Base-by-base conservation (phyloP, 2,113 vertebrate species). In the Heloderma charlesbogerti region DNA sequence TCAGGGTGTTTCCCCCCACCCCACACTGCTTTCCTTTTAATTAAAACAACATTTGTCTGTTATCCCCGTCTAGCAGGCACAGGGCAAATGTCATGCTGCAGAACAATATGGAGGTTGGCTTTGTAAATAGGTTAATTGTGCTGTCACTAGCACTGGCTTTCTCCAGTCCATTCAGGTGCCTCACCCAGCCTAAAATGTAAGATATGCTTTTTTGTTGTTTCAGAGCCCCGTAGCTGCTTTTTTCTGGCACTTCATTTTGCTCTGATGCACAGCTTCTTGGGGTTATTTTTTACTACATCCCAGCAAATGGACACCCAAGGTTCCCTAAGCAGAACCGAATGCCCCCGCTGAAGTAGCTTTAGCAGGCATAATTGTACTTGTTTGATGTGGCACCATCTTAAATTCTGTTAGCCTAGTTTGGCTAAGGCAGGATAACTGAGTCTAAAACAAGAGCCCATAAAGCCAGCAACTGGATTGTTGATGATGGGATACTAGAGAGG, bases 21-120 rank as follows among this genome's bases (percentile, higher is more conserved):
- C 25, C 34, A 57, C 43, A 71, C 75, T 48, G 4, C 31, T 72
- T 80, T 71, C 51, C 29, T 87, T 87, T 91, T 80, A 86, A 87
- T 87, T 86, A 86, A 86, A 72, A 80, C 87, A 88, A 74, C 29
- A 84, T 91, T 91, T 91, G 87, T 77, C 80, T 91, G 34, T 51
- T 88, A 40, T 78, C 63, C 34, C n/a, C 54, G 71, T 84, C 82
- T 92, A 63, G 82, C 63, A 85, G 66, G 72, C 48, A 92, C 13
- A 89, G 51, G 75, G 63, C 74, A 92, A 89, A 79, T 72, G 66
- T 80, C 51, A 80, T 57, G 27, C 60, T 34, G 31, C 25, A 43
- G 66, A 89, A 86, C 43, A 85, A 86, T 89, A 69, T 79, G 66
- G 69, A 51, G 51, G 15, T 57, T 80, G 25, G 63, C 75, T 92